Base-by-base conservation (phyloP, 2,888 invertebrate genomes). In the Rhorus exstirpatorius region DNA sequence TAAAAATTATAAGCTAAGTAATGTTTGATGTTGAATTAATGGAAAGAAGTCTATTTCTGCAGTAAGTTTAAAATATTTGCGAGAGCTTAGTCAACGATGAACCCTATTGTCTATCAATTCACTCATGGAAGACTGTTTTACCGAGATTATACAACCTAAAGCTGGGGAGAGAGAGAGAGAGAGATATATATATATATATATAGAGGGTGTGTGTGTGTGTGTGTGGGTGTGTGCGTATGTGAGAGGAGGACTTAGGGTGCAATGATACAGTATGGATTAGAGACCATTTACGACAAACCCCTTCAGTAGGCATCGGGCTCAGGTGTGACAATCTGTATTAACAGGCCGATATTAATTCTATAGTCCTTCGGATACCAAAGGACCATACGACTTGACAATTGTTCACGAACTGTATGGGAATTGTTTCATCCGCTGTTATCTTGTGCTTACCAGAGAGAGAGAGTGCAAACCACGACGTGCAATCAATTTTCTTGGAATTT, bases 91-190 rank as follows among this genome's bases (percentile, higher is more conserved):
- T 12, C 41, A 24, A 58, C 14, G 58, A n/a, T 65, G n/a, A 79
- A 35, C 24, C 12, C 21, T 35, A 79, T 55, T 79, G 81, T 71
- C 65, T 26, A 65, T 71, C 70, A 77, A 78, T 71, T 49, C 38
- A 70, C 44, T 53, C 49, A 78, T 81, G 65, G 44, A 72, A 75
- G 68, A 61, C 75, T 31, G 68, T 17, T 68, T 53, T 26, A 41
- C 14, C 26, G 35, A 79, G 72, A 79, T 79, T 80, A 65, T 58
- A 12, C 41, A 44, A 44, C n/a, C 61, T 61, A 44, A 38, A 53
- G 46, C 46, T 35, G 24, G 24, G 41, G 10, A 24, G 53, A 19
- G 67, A 51, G 38, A 41, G 38, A 38, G 68, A 51, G 68, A 12
- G 21, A 14, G 38, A 1, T 7, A 0, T n/a, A 0, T n/a, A n/a